Base-by-base conservation (phyloP, 1,140 invertebrate species). In the Drosophila biarmipes region DNA sequence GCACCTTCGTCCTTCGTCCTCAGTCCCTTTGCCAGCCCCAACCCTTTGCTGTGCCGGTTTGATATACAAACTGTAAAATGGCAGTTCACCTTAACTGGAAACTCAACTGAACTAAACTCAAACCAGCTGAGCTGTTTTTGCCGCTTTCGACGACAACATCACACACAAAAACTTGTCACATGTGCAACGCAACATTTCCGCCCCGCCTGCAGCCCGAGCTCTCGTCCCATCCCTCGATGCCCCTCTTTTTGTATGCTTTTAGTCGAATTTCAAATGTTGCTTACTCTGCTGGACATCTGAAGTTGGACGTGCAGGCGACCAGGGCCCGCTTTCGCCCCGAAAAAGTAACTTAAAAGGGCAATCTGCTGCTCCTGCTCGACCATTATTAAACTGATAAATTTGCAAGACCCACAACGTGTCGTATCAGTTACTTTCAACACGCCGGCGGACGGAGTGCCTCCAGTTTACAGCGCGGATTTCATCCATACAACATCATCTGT, bases 221-320 rank as follows among this genome's bases (percentile, higher is more conserved):
- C 51, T 52, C 14, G n/a, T 4, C 46, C 78, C 38, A 14, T n/a
- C n/a, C 11, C 46, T 45, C 46, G 31, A 14, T 29, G 31, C 42
- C 27, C 48, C 45, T 45, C 35, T 49, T 81, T 80, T 76, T 81
- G 63, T 87, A 71, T 69, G 74, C 64, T 82, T 73, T 78, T 75
- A 78, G 82, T 89, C 82, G 82, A 86, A 82, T 86, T 87, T 87
- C 82, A 87, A 87, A 87, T 89, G 82, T 81, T 82, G 84, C 82
- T 86, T 87, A 86, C 82, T 71, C 66, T 82, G 82, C 82, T 69
- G 78, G 84, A 85, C 75, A 73, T 72, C 76, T 68, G 73, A 64
- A 63, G 68, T 53, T 78, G 77, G 67, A 78, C 75, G 82, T 78
- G 82, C 73, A 24, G 53, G 29, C 37, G 35, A 49, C 19, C 21